A percentile compares a stretch with the other conserved stretches of the same genome.
These are phyloP conservation scores for Calameuta filiformis DNA, from an alignment of 2,888 invertebrate species.

Conservation along the genomic window DNA sequence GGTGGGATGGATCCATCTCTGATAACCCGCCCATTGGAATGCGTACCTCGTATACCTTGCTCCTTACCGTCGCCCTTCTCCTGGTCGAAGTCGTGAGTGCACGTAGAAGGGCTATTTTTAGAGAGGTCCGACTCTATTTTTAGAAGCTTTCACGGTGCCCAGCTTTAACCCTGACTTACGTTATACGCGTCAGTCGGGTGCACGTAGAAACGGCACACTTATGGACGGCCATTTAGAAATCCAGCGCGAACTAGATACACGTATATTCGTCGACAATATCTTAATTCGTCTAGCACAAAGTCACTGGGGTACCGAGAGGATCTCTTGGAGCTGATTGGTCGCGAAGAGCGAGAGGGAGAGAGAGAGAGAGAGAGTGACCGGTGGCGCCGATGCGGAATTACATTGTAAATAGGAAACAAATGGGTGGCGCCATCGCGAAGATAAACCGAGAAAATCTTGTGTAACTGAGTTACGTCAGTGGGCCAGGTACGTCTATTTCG, in stretches of 20 bases:
- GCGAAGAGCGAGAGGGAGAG: background rate
- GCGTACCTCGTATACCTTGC: constrained; percentile 58
- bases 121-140: constrained; percentile 62
- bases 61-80: constrained; percentile 11
- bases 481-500: constrained; percentile 7
- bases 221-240: background rate
- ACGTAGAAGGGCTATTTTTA: constrained; percentile 56
- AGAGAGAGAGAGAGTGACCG: background rate
- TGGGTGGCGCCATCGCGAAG: background rate
- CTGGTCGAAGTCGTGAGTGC: constrained; percentile 15
- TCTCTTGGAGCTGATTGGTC: background rate
- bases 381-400: background rate
- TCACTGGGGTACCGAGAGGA: background rate
- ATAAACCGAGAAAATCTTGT: background rate
- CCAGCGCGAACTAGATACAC: background rate
- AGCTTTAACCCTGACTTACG: constrained; percentile 64
- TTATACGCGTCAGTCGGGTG: constrained; percentile 39
- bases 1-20: constrained; percentile 62
- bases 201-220: constrained; percentile 18
- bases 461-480: background rate
- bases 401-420: background rate
- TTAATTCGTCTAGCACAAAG: background rate
- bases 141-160: constrained; percentile 59
- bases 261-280: background rate
- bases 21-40: constrained; percentile 64